Base-by-base conservation (phyloP, 1,140 invertebrate genomes). In the Platyura marginata region DNA sequence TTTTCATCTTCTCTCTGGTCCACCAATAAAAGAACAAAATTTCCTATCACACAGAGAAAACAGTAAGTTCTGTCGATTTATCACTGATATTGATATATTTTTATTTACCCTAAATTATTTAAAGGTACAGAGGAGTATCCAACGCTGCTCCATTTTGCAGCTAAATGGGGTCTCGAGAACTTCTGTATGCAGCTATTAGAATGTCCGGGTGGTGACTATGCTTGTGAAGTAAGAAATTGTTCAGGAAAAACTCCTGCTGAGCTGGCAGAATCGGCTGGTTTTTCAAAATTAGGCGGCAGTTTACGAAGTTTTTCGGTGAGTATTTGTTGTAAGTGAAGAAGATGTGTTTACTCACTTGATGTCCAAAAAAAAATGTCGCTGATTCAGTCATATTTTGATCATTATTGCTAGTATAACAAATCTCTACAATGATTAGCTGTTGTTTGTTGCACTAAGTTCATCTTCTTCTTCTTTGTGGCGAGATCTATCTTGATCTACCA, bases 101-200 rank as follows among this genome's bases (percentile, higher is more conserved):
- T 2, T 19, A 42, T 3, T 19, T 42, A 33, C 21, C 20, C 13
- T 23, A 25, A 21, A 19, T 46, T 43, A 22, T 46, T 49, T 48
- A 15, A 35, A 80, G 79, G 74, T 54, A 70, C 74, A 16, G 82
- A 87, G 56, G 83, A 89, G 53, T 81, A 82, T 53, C 88, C 88
- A 2, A 91, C 86, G 0, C 57, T 91, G 19, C 64, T 93, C 6
- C 88, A 93, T 55, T 92, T 90, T 59, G 79, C 86, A 1, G 84
- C 85, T 1, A 72, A 77, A 41, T 88, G 84, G 57, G 87, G 87
- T 0, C 62, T 92, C 39, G 81, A 86, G 55, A 77, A 82, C 46
- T 65, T 91, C 6, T 77, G 79, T 25, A 80, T 81, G 69, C 77
- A 79, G 52, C 59, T 93, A 21, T 58, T 92, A 46, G 84, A 91